These are phyloP conservation scores for Zaprionus tsacasi DNA, from an alignment of 1,140 invertebrate genomes.

Conservation along the genomic window DNA sequence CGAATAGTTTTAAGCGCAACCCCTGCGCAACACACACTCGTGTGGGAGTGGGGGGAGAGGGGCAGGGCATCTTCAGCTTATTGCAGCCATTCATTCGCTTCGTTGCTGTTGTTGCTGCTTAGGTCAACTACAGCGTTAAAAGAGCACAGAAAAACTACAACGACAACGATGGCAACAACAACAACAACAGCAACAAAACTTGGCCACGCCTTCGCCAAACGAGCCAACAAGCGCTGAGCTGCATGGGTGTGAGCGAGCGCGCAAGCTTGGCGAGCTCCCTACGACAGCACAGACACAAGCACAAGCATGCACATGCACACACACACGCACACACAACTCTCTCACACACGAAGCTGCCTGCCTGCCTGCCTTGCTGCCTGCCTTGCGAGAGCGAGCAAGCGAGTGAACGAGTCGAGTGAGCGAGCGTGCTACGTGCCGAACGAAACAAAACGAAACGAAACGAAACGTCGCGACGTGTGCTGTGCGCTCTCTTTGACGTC, in stretches of 20 bases:
- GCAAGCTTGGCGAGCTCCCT: constrained; percentile 64
- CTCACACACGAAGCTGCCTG: constrained; percentile 1
- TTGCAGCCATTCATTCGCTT: constrained; percentile 57
- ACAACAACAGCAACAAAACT: constrained; percentile 43
- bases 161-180: constrained; percentile 29
- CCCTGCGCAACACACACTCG: constrained; percentile 35
- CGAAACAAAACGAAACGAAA: not conserved
- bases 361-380: too few species aligned
- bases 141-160: constrained; percentile 74
- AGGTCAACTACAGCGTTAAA: constrained; percentile 65
- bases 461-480: not conserved
- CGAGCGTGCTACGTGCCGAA: not conserved
- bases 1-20: constrained; percentile 69
- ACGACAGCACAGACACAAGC: constrained; percentile 20
- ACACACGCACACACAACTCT: constrained; percentile 1
- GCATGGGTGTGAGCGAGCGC: constrained; percentile 60
- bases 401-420: not conserved
- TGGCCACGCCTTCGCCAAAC: constrained; percentile 64
- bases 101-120: constrained; percentile 54
- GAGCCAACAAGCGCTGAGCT: constrained; percentile 26
- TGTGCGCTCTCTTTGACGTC: constrained; percentile 49
- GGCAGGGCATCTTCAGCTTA: constrained; percentile 54
- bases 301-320: constrained; percentile 11
- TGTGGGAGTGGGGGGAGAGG: not conserved
- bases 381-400: constrained; percentile 24